phyloP scores from a whole-genome alignment of 2,797 vertebrate species.

The Neostethus bicornis region DNA sequence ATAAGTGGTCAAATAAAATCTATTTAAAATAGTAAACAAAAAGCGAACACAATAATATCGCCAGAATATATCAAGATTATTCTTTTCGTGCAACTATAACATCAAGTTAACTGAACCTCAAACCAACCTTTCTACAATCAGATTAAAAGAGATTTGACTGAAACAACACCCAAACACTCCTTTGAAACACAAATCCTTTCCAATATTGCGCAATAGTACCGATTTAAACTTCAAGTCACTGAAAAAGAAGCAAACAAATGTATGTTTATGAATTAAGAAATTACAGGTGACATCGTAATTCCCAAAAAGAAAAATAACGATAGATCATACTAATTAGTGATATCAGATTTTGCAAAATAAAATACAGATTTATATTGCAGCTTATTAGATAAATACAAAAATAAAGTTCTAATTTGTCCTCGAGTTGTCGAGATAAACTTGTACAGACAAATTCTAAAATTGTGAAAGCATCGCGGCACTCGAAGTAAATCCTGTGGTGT shows the following conservation, averaged over 20 bases:
- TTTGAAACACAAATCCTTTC: neutral
- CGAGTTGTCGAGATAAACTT: neutral
- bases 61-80: no score
- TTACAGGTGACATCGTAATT: no score
- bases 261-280: neutral
- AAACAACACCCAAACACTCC: neutral
- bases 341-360: no score
- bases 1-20: neutral
- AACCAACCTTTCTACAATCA: neutral
- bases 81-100: neutral
- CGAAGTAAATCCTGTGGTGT: neutral
- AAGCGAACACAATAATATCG: no score
- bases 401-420: neutral
- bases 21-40: no score
- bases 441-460: constrained; percentile 10
- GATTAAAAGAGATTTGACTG: neutral
- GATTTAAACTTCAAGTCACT: neutral
- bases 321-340: no score
- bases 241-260: neutral
- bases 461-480: constrained; percentile 4
- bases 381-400: no score
- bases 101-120: neutral
- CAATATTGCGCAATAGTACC: neutral
- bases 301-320: no score
- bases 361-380: neutral